These are phyloP conservation scores for Acestrorhynchus altus DNA, from an alignment of 2,797 vertebrate species.

Conservation along the genomic window DNA sequence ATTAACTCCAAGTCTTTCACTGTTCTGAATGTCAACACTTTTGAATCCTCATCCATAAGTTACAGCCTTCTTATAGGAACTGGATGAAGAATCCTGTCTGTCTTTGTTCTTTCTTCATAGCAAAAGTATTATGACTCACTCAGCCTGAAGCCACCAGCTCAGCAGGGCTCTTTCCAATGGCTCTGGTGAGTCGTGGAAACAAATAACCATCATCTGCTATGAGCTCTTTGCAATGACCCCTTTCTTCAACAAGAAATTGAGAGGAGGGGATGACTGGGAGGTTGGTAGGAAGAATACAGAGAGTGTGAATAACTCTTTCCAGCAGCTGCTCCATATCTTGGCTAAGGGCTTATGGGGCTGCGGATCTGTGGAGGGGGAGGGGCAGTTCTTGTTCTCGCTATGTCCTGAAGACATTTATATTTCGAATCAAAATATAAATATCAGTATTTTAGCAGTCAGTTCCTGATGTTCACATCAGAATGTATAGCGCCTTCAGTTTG, in stretches of 20 bases:
- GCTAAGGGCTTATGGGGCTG: conserved; percentile 49
- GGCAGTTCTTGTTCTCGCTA: no score
- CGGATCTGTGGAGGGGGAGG: background rate
- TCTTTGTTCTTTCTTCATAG: conserved; percentile 17
- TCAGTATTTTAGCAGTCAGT: no score
- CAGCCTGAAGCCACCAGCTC: conserved; percentile 61
- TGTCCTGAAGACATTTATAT: no score
- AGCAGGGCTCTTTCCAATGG: conserved; percentile 61
- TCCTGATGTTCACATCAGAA: no score
- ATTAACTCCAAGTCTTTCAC: conserved; percentile 17
- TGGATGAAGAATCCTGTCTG: background rate
- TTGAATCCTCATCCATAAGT: conserved; percentile 16
- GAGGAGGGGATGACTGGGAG: conserved; percentile 26
- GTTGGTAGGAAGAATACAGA: background rate
- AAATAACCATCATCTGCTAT: conserved; percentile 58
- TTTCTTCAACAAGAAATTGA: conserved; percentile 48
- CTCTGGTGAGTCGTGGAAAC: conserved; percentile 63
- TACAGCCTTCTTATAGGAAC: conserved; percentile 10
- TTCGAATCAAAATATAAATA: no score
- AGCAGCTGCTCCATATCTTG: conserved; percentile 63
- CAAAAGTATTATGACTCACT: conserved; percentile 63
- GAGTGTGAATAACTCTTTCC: conserved; percentile 28
- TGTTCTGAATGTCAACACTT: conserved; percentile 25
- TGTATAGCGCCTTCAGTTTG: no score
- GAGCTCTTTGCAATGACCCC: conserved; percentile 56